Evolutionary conservation across 2,888 invertebrate genomes (phyloP).

Genomic region (Acrocyrtus sp.): DNA sequence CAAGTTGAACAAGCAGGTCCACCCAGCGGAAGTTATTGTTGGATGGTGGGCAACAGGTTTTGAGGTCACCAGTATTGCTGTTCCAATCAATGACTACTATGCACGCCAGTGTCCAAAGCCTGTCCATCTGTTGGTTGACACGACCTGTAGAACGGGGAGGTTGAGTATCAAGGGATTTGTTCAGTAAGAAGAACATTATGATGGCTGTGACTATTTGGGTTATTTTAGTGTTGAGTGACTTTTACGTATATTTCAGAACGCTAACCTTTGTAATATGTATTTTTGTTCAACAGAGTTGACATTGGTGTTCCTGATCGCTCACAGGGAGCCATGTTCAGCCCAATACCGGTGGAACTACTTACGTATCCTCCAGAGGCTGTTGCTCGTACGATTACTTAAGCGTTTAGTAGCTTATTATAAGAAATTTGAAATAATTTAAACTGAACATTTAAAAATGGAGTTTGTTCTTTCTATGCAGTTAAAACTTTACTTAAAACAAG

Average conservation of each 20-base stretch:
- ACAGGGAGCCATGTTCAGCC: conserved; percentile 96
- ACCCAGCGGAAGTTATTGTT: conserved; percentile 92
- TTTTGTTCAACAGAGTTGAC: conserved; percentile 77
- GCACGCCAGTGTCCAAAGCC: conserved; percentile 93
- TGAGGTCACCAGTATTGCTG: conserved; percentile 96
- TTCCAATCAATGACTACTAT: conserved; percentile 97
- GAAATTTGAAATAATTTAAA: too few species aligned
- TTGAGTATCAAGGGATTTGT: conserved; percentile 96
- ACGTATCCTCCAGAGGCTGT: conserved; percentile 90
- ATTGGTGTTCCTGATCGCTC: conserved; percentile 95
- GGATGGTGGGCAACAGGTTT: conserved; percentile 99
- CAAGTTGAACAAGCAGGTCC: conserved; percentile 92
- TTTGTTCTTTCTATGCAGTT: conserved; percentile 66
- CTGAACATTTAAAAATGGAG: conserved; percentile 3
- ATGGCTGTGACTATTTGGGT: not conserved
- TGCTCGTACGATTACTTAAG: conserved; percentile 73
- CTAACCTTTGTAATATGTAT: not conserved
- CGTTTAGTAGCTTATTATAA: conserved; percentile 2
- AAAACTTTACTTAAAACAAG: conserved; percentile 88
- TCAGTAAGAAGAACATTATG: conserved; percentile 71
- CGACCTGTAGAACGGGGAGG: conserved; percentile 84
- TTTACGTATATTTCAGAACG: not conserved
- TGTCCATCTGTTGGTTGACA: conserved; percentile 95
- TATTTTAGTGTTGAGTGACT: not conserved
- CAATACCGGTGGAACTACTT: conserved; percentile 87